phyloP scores from a whole-genome alignment of 2,888 invertebrate genomes.

The Morpho helenor region DNA sequence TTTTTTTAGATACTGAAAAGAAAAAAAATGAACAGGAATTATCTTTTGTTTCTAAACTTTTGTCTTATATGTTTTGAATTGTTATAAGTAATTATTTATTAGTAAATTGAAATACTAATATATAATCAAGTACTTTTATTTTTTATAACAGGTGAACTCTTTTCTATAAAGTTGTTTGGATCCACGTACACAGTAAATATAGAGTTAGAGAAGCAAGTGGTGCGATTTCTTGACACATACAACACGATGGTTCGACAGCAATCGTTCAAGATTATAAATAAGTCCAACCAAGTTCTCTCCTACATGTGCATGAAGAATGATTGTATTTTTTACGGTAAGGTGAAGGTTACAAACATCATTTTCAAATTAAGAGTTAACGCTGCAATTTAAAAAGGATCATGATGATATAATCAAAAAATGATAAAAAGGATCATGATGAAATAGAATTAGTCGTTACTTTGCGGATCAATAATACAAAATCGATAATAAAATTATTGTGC shows the following conservation, averaged over 20 bases:
- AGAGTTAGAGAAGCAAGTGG: slow-evolving; percentile 64
- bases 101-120: neutral
- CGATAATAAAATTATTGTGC: too few species aligned
- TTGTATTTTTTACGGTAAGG: slow-evolving; percentile 53
- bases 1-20: too few species aligned
- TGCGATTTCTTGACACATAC: slow-evolving; percentile 79
- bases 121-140: neutral
- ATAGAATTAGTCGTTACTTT: too few species aligned
- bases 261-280: slow-evolving; percentile 73
- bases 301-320: slow-evolving; percentile 80
- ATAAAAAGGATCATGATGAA: too few species aligned
- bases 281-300: slow-evolving; percentile 70
- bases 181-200: slow-evolving; percentile 68
- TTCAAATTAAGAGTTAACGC: too few species aligned
- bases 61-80: too few species aligned
- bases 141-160: slow-evolving; percentile 63
- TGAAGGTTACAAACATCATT: neutral
- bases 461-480: too few species aligned
- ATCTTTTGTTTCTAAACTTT: too few species aligned
- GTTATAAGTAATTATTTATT: too few species aligned
- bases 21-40: too few species aligned
- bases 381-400: too few species aligned
- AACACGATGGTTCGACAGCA: slow-evolving; percentile 76
- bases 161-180: slow-evolving; percentile 62
- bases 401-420: too few species aligned